Evolutionary conservation across 2,797 vertebrate genomes (phyloP).

Genomic region (Oreonectes daqikongensis): DNA sequence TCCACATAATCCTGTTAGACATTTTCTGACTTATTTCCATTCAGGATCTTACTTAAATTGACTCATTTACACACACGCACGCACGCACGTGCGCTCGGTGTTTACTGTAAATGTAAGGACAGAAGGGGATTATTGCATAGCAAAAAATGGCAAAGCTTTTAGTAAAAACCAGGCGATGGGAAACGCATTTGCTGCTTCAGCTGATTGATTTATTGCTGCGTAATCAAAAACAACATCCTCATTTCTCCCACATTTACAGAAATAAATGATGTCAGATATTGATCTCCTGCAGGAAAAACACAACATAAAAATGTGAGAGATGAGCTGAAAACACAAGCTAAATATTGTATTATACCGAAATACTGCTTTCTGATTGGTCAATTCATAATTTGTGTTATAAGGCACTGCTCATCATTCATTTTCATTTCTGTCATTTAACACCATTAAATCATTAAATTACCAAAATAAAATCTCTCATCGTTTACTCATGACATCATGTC

Average conservation of each 20-base stretch:
- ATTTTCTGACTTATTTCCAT: not conserved
- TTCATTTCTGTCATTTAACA: no score
- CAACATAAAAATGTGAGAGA: not conserved
- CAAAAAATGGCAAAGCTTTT: constrained; percentile 76
- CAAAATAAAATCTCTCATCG: no score
- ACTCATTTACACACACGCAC: not conserved
- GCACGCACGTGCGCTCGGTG: not conserved
- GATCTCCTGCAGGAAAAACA: not conserved
- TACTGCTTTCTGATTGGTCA: no score
- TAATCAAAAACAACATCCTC: constrained; percentile 43
- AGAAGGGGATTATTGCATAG: constrained; percentile 42
- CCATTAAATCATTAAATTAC: no score
- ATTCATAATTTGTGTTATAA: no score
- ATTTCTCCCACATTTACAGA: not conserved
- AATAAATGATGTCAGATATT: not conserved
- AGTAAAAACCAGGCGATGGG: constrained; percentile 74
- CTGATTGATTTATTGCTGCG: constrained; percentile 62
- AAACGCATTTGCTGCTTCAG: constrained; percentile 73
- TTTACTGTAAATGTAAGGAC: not conserved
- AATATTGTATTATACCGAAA: not conserved
- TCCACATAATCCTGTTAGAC: constrained; percentile 26
- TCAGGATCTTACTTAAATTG: not conserved
- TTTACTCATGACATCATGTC: no score
- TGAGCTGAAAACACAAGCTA: not conserved
- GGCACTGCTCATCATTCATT: no score